Percentiles rank a stretch among this genome's conserved stretches.
phyloP scores from a whole-genome alignment of 2,113 vertebrate genomes.

The Peromyscus leucopus region DNA sequence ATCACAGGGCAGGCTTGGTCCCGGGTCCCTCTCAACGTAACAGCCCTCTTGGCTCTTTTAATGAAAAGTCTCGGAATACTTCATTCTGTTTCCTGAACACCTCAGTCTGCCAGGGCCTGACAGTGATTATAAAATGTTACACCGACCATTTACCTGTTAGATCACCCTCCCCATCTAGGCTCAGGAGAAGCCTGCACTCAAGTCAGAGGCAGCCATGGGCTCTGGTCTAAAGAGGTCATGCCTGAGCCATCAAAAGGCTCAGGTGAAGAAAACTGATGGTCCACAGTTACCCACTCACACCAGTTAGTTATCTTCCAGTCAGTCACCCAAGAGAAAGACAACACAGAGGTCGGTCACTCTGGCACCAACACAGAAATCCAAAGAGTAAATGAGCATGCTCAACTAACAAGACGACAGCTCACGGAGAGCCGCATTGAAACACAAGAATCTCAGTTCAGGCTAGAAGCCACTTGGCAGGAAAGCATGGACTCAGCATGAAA shows the following conservation, averaged over 20 bases:
- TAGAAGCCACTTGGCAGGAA: no score
- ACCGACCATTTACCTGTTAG: not conserved
- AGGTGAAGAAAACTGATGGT: not conserved
- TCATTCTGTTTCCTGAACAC: slow-evolving; percentile 29
- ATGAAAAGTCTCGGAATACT: not conserved
- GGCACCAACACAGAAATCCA: not conserved
- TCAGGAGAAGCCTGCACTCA: no score
- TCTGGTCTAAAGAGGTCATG: not conserved
- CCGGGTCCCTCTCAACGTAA: not conserved
- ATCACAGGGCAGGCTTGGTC: not conserved
- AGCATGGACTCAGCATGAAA: not conserved
- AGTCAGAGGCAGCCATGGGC: not conserved
- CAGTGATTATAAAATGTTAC: not conserved
- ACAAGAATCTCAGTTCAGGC: not conserved
- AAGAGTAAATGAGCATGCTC: slow-evolving; percentile 1
- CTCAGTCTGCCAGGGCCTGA: not conserved
- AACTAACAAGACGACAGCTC: not conserved
- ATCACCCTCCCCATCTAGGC: not conserved
- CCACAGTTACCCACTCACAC: not conserved
- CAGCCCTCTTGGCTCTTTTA: not conserved
- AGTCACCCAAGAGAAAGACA: not conserved
- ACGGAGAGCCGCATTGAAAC: not conserved
- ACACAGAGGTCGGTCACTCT: not conserved
- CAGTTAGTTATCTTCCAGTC: not conserved
- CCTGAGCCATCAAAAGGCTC: not conserved